Percentiles rank a stretch among this genome's conserved stretches.
These are phyloP conservation scores for Carcina quercana DNA, from an alignment of 2,888 invertebrate species.

Conservation along the genomic window DNA sequence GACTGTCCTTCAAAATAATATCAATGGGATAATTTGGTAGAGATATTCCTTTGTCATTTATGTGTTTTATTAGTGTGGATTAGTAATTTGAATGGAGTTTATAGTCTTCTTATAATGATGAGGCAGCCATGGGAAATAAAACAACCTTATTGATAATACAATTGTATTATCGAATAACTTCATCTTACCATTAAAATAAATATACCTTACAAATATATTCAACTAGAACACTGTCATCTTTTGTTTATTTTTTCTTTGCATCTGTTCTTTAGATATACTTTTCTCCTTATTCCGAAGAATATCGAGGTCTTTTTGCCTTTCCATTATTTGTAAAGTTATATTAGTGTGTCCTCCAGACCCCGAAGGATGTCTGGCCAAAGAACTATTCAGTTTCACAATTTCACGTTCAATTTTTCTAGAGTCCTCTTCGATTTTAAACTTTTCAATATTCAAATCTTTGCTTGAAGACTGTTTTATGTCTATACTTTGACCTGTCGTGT, in stretches of 20 bases:
- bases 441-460: slow-evolving; percentile 82
- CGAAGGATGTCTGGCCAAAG: slow-evolving; percentile 76
- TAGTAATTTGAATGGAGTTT: no score
- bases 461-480: slow-evolving; percentile 71
- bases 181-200: no score
- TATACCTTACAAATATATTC: background rate
- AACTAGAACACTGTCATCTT: slow-evolving; percentile 84
- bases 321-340: slow-evolving; percentile 74
- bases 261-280: slow-evolving; percentile 80
- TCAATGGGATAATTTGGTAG: no score
- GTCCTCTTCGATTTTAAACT: slow-evolving; percentile 82
- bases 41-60: no score
- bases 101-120: background rate
- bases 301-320: slow-evolving; percentile 77
- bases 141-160: background rate
- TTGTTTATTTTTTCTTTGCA: slow-evolving; percentile 80
- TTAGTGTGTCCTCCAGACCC: slow-evolving; percentile 76
- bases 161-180: background rate
- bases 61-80: no score
- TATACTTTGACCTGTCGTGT: slow-evolving; percentile 17
- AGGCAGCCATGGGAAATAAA: background rate
- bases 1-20: no score
- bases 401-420: slow-evolving; percentile 80
- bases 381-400: slow-evolving; percentile 77
- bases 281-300: slow-evolving; percentile 75